Evolutionary conservation across 2,113 vertebrate species (phyloP), one percentile per base, ranked within the genome.

Genomic region (Panthera leo): DNA sequence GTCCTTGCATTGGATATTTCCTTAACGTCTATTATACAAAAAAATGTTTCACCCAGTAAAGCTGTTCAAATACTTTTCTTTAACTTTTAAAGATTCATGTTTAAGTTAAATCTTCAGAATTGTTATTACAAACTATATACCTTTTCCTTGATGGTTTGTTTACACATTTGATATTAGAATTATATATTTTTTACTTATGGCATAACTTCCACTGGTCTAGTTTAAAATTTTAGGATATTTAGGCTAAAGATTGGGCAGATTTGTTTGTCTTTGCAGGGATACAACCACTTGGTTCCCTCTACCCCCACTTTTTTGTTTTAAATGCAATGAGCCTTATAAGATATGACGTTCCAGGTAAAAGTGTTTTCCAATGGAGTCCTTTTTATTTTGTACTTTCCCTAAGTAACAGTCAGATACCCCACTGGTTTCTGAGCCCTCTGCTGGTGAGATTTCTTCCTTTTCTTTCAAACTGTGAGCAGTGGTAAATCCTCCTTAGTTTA

Each of bases 231-330:
- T 85, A 76, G n/a, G 21, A 0, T 89, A 39, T 87, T 90, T 61
- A 94, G 48, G 39, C 21, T 6, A 85, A 39, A 95, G 31, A 34
- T 88, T 65, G 42, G 80, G 3, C 4, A 93, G 31, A 85, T 21
- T 91, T 92, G 53, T 58, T 96, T 76, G 11, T 97, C 21, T 84
- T 96, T 90, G 55, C 25, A 68, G 85, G 34, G 12, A 75, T 25
- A 76, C 13, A 84, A 70, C 94, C 71, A 58, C 39, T 93, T 90
- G 25, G 23, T 75, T 12, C 5, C 10, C 76, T 31, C 31, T 15
- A 16, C 14, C 5, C 23, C 7, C 34, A 51, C 76, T 21, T 34
- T 19, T 9, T 55, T 29, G 75, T 42, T 36, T 89, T 78, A 14
- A 73, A 63, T 61, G 18, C 34, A 63, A 71, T 65, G 39, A 92